phyloP scores from a whole-genome alignment of 2,797 vertebrate species.

The Tokudaia tokunoshimensis region DNA sequence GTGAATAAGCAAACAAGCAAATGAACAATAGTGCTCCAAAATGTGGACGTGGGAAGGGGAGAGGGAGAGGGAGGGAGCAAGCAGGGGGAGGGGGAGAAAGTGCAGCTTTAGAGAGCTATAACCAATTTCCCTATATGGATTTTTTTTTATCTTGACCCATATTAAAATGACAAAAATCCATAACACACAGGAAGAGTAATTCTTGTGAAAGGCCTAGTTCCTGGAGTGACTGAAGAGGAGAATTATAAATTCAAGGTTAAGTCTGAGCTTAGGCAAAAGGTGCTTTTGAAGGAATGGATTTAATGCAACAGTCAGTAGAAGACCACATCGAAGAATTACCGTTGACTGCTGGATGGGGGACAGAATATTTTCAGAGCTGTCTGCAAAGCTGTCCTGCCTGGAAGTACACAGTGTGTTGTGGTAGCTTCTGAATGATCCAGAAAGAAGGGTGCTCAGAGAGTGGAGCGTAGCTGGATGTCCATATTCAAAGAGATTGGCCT shows the following conservation, averaged over 20 bases:
- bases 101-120: neutral
- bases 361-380: neutral
- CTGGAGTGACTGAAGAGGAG: neutral
- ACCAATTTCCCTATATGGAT: neutral
- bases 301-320: neutral
- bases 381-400: neutral
- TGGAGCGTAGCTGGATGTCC: neutral
- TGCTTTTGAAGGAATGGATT: neutral
- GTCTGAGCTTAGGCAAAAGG: neutral
- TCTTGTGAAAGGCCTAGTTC: neutral
- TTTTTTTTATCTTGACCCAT: neutral
- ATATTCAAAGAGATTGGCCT: neutral
- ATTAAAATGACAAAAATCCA: constrained; percentile 37
- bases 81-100: rapidly evolving
- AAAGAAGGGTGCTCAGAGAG: neutral
- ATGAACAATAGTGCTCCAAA: neutral
- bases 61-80: no score
- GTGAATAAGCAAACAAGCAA: neutral
- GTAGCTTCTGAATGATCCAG: neutral
- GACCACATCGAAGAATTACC: neutral
- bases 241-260: neutral
- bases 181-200: neutral
- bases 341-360: neutral
- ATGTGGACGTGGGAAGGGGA: neutral
- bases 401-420: neutral